phyloP scores from a whole-genome alignment of 2,888 invertebrate species.

The Dorcus hopei region DNA sequence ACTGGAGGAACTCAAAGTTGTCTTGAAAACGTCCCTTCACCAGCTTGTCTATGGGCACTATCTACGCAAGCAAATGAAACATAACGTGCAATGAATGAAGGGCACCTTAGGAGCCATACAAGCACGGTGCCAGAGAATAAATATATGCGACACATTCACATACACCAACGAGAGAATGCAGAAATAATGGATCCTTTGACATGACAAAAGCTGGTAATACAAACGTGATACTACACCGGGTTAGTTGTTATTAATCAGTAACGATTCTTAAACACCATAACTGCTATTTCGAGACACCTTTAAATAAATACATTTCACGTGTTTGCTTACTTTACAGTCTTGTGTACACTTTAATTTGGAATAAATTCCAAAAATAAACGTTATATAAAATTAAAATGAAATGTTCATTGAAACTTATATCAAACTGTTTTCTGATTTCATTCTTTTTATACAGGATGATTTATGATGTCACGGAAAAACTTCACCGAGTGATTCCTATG shows the following conservation, averaged over 20 bases:
- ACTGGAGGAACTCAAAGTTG: constrained; percentile 99
- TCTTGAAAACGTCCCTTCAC: constrained; percentile 99
- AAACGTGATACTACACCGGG: constrained; percentile 15
- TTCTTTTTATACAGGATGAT: too few relatives aligned
- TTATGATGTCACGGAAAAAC: too few relatives aligned
- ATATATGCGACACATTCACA: constrained; percentile 6
- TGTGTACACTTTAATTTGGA: too few relatives aligned
- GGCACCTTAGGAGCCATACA: background rate
- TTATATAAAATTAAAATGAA: too few relatives aligned
- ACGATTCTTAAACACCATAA: background rate
- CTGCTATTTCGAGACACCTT: background rate
- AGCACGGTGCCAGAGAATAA: constrained; percentile 6
- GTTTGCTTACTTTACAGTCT: background rate
- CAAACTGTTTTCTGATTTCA: too few relatives aligned
- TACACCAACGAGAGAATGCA: background rate
- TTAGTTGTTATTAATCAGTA: constrained; percentile 8
- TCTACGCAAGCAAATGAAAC: constrained; percentile 54
- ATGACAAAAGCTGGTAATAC: constrained; percentile 12
- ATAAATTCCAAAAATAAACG: too few relatives aligned
- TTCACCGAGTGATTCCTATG: too few relatives aligned
- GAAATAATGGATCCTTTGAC: constrained; percentile 1
- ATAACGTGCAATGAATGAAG: constrained; percentile 17
- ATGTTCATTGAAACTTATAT: too few relatives aligned
- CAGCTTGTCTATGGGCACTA: constrained; percentile 89
- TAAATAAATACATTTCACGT: background rate